These are phyloP conservation scores for Tachina fera DNA, from an alignment of 2,888 invertebrate genomes.

Conservation along the genomic window DNA sequence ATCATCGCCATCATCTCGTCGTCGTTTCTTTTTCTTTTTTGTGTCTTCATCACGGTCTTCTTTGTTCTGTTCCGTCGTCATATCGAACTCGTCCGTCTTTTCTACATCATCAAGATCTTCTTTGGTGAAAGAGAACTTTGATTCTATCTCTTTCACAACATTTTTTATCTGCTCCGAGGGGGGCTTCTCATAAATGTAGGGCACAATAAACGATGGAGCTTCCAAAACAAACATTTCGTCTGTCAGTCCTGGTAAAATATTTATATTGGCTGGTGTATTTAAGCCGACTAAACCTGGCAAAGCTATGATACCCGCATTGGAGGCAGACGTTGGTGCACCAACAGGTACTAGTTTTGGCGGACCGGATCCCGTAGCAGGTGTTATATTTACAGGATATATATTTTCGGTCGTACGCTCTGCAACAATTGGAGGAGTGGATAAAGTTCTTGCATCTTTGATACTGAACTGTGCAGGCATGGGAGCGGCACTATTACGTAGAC, in stretches of 20 bases:
- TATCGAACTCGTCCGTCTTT: constrained; percentile 84
- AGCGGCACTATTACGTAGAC: constrained; percentile 75
- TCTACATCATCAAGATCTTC: constrained; percentile 85
- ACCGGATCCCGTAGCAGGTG: constrained; percentile 84
- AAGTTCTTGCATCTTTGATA: constrained; percentile 82
- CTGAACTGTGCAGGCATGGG: constrained; percentile 77
- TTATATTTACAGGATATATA: constrained; percentile 86
- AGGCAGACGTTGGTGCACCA: constrained; percentile 55
- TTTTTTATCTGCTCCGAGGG: constrained; percentile 90
- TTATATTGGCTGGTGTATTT: constrained; percentile 83
- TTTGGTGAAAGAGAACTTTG: constrained; percentile 83
- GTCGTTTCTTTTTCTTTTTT: constrained; percentile 82
- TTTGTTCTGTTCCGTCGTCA: constrained; percentile 83
- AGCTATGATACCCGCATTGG: constrained; percentile 74
- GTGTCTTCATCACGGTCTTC: constrained; percentile 76
- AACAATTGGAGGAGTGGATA: constrained; percentile 75
- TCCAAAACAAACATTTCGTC: constrained; percentile 97
- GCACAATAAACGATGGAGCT: constrained; percentile 96
- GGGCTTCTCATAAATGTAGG: constrained; percentile 96
- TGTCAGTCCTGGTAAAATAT: constrained; percentile 91
- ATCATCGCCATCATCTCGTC: constrained; percentile 84
- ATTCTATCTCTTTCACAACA: constrained; percentile 87
- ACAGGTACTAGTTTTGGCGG: constrained; percentile 77
- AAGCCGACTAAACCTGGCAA: constrained; percentile 74
- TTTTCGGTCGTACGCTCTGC: constrained; percentile 73